Percentiles rank a stretch among this genome's conserved stretches.
phyloP scores from a whole-genome alignment of 2,888 invertebrate species.

The Herminia tarsipennalis region DNA sequence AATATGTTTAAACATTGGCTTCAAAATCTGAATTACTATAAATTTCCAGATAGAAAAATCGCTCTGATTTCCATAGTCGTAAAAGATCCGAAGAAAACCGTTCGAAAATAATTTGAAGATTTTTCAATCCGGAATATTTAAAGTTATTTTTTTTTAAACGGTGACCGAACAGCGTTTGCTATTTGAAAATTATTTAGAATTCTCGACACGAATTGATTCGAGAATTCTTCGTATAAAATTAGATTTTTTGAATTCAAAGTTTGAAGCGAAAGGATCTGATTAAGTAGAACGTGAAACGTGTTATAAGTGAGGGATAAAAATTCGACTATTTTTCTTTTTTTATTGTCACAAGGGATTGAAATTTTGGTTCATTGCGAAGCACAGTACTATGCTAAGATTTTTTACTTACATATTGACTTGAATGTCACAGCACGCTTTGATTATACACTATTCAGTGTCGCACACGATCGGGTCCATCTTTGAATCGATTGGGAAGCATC shows the following conservation, averaged over 20 bases:
- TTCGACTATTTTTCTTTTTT: slow-evolving; percentile 50
- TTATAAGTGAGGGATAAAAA: slow-evolving; percentile 52
- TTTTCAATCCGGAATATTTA: slow-evolving; percentile 21
- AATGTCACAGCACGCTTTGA: slow-evolving; percentile 82
- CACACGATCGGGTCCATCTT: slow-evolving; percentile 30
- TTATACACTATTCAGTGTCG: slow-evolving; percentile 43
- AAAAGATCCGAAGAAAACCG: slow-evolving; percentile 24
- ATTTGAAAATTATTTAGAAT: slow-evolving; percentile 52
- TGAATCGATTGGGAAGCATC: slow-evolving; percentile 36
- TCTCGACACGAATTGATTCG: slow-evolving; percentile 53
- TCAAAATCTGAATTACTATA: slow-evolving; percentile 1
- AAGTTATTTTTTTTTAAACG: slow-evolving; percentile 34
- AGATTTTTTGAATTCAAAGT: slow-evolving; percentile 56
- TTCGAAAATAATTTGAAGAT: slow-evolving; percentile 23
- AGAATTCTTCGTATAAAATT: slow-evolving; percentile 60
- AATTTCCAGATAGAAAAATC: slow-evolving; percentile 31
- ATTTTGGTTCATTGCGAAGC: slow-evolving; percentile 69
- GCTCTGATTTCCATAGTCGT: slow-evolving; percentile 48
- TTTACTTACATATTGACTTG: slow-evolving; percentile 79
- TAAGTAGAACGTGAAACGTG: slow-evolving; percentile 63
- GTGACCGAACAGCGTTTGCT: slow-evolving; percentile 43
- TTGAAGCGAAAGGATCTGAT: slow-evolving; percentile 59
- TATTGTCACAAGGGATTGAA: slow-evolving; percentile 71
- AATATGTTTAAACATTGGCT: background rate
- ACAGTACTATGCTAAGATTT: slow-evolving; percentile 66